A percentile compares a stretch with the other conserved stretches of the same genome.
Evolutionary conservation across 2,113 vertebrate genomes (phyloP).

Genomic region (Psettodes erumei): DNA sequence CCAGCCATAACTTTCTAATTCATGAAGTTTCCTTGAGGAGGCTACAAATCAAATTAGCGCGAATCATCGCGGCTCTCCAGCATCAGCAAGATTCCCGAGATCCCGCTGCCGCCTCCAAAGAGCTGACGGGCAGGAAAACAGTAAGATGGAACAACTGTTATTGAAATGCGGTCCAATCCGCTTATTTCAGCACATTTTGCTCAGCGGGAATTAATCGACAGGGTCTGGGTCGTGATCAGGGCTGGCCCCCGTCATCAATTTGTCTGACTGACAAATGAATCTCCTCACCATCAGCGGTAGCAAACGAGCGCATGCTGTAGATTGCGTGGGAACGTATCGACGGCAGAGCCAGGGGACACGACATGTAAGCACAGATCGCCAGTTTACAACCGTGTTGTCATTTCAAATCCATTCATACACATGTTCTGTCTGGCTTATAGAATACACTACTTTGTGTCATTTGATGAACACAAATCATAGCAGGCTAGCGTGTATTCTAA

Average conservation of each 20-base stretch:
- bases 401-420: not conserved
- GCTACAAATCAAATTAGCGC: conserved; percentile 47
- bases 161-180: conserved; percentile 42
- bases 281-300: conserved; percentile 25
- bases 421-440: not conserved
- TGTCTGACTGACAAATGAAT: conserved; percentile 56
- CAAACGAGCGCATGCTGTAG: conserved; percentile 5
- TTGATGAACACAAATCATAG: not conserved
- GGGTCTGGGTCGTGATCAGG: conserved; percentile 16
- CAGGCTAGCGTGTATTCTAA: not conserved
- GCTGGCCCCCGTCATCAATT: conserved; percentile 45
- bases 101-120: conserved; percentile 41
- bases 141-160: conserved; percentile 39
- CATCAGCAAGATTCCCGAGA: conserved; percentile 54
- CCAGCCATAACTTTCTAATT: conserved; percentile 49
- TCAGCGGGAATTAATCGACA: conserved; percentile 56
- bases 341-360: not conserved
- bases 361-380: not conserved
- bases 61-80: conserved; percentile 38
- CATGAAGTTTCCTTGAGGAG: conserved; percentile 43
- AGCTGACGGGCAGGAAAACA: conserved; percentile 61
- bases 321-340: not conserved
- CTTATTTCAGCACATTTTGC: conserved; percentile 59
- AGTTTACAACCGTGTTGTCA: not conserved
- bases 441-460: not conserved